Evolutionary conservation across 2,797 vertebrate species (phyloP).

Genomic region (Okamejei kenojei): DNA sequence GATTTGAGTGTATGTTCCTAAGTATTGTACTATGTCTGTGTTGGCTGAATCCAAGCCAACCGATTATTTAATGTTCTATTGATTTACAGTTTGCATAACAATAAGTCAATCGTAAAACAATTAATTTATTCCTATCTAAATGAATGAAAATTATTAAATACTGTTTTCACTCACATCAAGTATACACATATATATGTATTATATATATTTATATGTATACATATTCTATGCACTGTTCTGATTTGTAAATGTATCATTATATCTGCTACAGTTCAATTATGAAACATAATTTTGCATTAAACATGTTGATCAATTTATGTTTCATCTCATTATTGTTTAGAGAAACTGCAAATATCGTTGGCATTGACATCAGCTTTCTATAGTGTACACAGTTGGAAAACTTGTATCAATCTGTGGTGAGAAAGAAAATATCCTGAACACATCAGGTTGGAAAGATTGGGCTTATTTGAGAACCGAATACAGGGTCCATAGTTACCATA

Average conservation of each 20-base stretch:
- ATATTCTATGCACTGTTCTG: neutral
- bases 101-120: slow-evolving; percentile 25
- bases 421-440: neutral
- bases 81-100: slow-evolving; percentile 21
- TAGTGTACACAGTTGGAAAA: slow-evolving; percentile 1
- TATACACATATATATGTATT: neutral
- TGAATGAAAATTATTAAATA: neutral
- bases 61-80: slow-evolving; percentile 34
- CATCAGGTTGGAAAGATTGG: neutral
- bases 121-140: slow-evolving; percentile 18
- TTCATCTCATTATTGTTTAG: neutral
- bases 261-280: neutral
- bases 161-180: neutral
- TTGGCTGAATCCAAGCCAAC: slow-evolving; percentile 7
- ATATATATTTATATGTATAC: too few species aligned
- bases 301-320: neutral
- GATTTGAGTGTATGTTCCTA: slow-evolving; percentile 17
- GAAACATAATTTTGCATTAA: neutral
- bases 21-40: slow-evolving; percentile 30
- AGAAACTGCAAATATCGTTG: neutral
- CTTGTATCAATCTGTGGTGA: neutral
- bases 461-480: neutral
- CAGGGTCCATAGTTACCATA: neutral
- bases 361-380: neutral
- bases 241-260: neutral